phyloP scores from a whole-genome alignment of 2,113 vertebrate genomes.

The Nettapus auritus region DNA sequence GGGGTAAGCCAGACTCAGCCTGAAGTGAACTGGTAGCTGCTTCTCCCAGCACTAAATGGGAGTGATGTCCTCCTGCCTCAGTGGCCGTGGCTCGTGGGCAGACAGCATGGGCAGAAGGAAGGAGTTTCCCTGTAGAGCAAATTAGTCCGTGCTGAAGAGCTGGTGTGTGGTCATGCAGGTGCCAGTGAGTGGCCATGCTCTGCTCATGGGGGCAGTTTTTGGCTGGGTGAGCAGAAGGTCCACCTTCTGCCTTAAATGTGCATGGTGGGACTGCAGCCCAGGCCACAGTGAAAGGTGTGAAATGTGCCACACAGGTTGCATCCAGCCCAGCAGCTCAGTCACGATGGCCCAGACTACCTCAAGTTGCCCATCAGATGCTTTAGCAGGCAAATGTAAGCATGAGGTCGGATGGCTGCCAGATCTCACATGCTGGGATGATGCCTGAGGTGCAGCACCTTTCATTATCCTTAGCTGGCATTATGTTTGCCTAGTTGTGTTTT shows the following conservation, averaged over 20 bases:
- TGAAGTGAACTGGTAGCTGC: neutral
- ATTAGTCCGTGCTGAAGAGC: neutral
- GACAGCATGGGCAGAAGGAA: neutral
- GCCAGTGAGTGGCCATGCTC: neutral
- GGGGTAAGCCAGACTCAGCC: neutral
- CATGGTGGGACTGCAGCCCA: neutral
- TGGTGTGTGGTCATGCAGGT: neutral
- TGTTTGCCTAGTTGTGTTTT: neutral
- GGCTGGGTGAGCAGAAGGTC: neutral
- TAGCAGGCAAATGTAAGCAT: neutral
- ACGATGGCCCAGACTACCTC: neutral
- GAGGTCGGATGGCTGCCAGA: neutral
- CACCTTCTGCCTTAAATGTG: neutral
- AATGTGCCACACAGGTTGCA: neutral
- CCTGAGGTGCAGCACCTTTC: neutral
- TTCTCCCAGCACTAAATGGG: neutral
- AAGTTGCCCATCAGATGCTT: neutral
- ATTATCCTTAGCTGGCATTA: neutral
- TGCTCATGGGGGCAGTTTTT: neutral
- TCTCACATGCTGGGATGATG: neutral
- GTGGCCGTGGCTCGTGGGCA: neutral
- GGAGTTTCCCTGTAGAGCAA: neutral
- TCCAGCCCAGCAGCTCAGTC: neutral
- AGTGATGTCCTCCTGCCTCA: neutral
- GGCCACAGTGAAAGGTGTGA: fast-evolving